A percentile compares a stretch with the other conserved stretches of the same genome.
phyloP scores from a whole-genome alignment of 2,888 invertebrate species.

The Drosophila mayaguana region DNA sequence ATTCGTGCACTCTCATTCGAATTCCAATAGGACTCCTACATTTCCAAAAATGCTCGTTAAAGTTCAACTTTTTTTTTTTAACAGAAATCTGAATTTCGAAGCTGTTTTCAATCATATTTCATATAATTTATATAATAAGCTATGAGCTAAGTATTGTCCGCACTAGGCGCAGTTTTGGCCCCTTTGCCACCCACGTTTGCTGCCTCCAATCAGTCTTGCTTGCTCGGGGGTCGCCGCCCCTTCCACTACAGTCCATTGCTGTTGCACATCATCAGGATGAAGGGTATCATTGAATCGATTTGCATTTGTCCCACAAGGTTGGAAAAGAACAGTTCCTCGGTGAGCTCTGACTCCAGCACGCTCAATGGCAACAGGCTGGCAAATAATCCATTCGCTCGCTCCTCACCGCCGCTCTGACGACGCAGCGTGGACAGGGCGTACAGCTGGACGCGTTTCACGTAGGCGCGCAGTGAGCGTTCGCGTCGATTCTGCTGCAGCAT shows the following conservation, averaged over 20 bases:
- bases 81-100: constrained; percentile 5
- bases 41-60: neutral
- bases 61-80: constrained; percentile 2
- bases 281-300: constrained; percentile 97
- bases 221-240: constrained; percentile 1
- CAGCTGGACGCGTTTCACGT: constrained; percentile 81
- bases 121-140: constrained; percentile 24
- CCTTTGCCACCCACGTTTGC: constrained; percentile 11
- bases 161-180: constrained; percentile 53
- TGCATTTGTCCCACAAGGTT: constrained; percentile 96
- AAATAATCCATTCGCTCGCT: constrained; percentile 86
- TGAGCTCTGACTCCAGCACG: constrained; percentile 90
- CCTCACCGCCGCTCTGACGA: constrained; percentile 75
- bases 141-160: constrained; percentile 73
- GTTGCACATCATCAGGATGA: constrained; percentile 89
- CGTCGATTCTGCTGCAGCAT: constrained; percentile 75
- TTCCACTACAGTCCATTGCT: constrained; percentile 64
- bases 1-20: neutral
- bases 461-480: constrained; percentile 74
- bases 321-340: constrained; percentile 97
- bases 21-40: neutral
- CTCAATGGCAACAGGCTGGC: constrained; percentile 89
- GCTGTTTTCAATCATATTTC: constrained; percentile 11
- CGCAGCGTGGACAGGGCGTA: constrained; percentile 78
- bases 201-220: constrained; percentile 69